phyloP scores from a whole-genome alignment of 2,888 invertebrate species.

The Luffia ferchaultella region DNA sequence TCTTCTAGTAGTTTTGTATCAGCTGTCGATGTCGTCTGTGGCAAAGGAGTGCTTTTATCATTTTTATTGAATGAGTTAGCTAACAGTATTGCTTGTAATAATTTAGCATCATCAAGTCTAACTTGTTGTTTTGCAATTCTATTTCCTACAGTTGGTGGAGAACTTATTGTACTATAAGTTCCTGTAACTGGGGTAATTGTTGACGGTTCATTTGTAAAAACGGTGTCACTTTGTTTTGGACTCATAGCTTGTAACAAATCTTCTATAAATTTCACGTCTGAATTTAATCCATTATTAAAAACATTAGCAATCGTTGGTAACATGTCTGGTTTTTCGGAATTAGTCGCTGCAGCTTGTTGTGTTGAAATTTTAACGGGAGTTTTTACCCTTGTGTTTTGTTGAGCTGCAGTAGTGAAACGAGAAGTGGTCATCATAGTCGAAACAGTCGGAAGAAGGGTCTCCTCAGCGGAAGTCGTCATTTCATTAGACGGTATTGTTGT shows the following conservation, averaged over 20 bases:
- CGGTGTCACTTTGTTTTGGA: slow-evolving; percentile 44
- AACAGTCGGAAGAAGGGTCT: slow-evolving; percentile 14
- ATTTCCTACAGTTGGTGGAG: slow-evolving; percentile 8
- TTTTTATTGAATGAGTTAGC: slow-evolving; percentile 15
- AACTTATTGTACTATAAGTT: slow-evolving; percentile 16
- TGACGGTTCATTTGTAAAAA: slow-evolving; percentile 22
- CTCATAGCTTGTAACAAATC: slow-evolving; percentile 34
- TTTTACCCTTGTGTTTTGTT: slow-evolving; percentile 21
- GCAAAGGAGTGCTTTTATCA: neutral
- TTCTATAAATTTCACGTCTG: slow-evolving; percentile 18
- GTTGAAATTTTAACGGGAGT: slow-evolving; percentile 19
- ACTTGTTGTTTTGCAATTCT: neutral
- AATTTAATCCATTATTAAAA: neutral
- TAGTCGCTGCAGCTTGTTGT: slow-evolving; percentile 26
- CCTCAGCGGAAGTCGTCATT: slow-evolving; percentile 10
- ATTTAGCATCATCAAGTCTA: slow-evolving; percentile 22
- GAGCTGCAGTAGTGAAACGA: slow-evolving; percentile 23
- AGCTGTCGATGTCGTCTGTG: neutral
- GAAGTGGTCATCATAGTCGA: slow-evolving; percentile 18
- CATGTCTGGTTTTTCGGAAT: slow-evolving; percentile 17
- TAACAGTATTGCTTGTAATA: slow-evolving; percentile 29
- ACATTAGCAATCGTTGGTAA: too few relatives aligned
- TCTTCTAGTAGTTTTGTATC: slow-evolving; percentile 28
- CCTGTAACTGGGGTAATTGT: slow-evolving; percentile 9
- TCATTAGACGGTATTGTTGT: slow-evolving; percentile 19